Evolutionary conservation across 2,888 invertebrate species (phyloP), one percentile per base, ranked within the genome.

Genomic region (Iphiclides podalirius): DNA sequence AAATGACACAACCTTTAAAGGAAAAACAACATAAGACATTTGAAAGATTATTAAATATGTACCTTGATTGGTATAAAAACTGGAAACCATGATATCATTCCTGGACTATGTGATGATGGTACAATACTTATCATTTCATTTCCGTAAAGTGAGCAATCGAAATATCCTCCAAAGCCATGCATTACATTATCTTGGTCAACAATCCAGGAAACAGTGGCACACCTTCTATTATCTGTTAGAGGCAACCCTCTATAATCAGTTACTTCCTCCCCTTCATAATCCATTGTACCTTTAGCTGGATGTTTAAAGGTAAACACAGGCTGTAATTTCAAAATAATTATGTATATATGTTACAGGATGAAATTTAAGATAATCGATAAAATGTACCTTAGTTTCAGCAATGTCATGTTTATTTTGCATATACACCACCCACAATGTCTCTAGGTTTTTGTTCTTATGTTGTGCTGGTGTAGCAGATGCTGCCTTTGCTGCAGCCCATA

Each of bases 11-110:
- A n/a, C n/a, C n/a, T n/a, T n/a, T n/a, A n/a, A n/a, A n/a, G n/a
- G n/a, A n/a, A n/a, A n/a, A n/a, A n/a, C n/a, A n/a, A n/a, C n/a
- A n/a, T n/a, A n/a, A n/a, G n/a, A n/a, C n/a, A n/a, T n/a, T n/a
- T n/a, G n/a, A n/a, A n/a, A n/a, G n/a, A n/a, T n/a, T n/a, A n/a
- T n/a, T n/a, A n/a, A n/a, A n/a, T n/a, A n/a, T n/a, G n/a, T 84
- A 95, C 96, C 83, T 91, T 90, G 37, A 97, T 91, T 6, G 99
- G 98, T 72, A 99, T 97, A 64, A 95, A 95, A 57, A 98, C 95
- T 4, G 99, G 98, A 77, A 99, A 99, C 99, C 99, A 99, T 54
- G 97, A 97, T 67, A 97, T 95, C 97, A 99, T 97, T 61, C 96
- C 96, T 0, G 91, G 90, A 13, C 98, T 96, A 74, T 97, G 96